Percentiles rank a stretch among this genome's conserved stretches.
phyloP scores from a whole-genome alignment of 2,888 invertebrate species.

The Ferrisia virgata region DNA sequence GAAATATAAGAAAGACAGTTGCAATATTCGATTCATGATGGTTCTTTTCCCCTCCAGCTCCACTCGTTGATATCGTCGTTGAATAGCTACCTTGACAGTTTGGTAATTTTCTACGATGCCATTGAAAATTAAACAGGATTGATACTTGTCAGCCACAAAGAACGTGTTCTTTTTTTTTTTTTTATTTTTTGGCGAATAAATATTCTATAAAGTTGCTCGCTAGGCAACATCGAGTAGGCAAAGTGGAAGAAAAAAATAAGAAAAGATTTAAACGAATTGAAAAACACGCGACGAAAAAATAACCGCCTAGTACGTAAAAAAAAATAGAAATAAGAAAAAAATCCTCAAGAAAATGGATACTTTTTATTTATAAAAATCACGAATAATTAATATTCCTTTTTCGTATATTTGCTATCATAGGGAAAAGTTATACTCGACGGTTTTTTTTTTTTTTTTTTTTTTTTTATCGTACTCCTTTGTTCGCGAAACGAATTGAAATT shows the following conservation, averaged over 20 bases:
- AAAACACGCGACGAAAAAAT: neutral
- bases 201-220: neutral
- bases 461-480: no score
- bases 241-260: neutral
- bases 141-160: neutral
- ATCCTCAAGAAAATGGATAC: neutral
- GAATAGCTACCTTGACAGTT: neutral
- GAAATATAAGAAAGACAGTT: neutral
- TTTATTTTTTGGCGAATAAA: no score
- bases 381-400: constrained; percentile 7
- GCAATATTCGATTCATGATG: neutral
- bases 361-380: neutral
- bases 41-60: neutral
- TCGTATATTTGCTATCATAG: neutral
- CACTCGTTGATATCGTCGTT: neutral
- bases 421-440: neutral
- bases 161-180: neutral
- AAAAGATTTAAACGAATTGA: neutral
- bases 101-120: neutral
- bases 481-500: constrained; percentile 10
- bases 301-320: neutral
- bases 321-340: neutral
- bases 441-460: neutral
- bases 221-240: neutral
- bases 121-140: neutral